Evolutionary conservation across 2,797 vertebrate genomes (phyloP), one percentile per base, ranked within the genome.

Genomic region (Tragelaphus oryx): DNA sequence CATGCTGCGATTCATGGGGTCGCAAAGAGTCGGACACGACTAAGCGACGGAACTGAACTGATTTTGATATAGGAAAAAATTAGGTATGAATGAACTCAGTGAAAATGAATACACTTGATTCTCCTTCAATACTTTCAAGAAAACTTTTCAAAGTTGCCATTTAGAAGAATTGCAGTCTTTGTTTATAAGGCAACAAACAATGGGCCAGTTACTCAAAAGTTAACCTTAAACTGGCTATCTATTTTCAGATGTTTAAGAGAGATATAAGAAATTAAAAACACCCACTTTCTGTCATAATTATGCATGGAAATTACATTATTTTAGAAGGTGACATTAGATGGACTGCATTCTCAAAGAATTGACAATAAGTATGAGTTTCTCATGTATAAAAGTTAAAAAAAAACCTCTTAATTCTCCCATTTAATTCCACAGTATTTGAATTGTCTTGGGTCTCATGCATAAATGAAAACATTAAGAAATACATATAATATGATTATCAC

Each of bases 381-480:
- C 28, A 65, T 22, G 20, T 76, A 84, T 60, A 62, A 87, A 93
- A 93, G 33, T 22, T 57, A 89, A 37, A 87, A 76, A 95, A 95
- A 95, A 95, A 89, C 41, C 8, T 89, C 87, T 79, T 74, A 83
- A 80, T 81, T 65, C 11, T 68, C 62, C 48, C 13, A 79, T 62
- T 95, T 93, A 94, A 87, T 90, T 94, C 20, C 37, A 88, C 41
- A 33, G 24, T 30, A 75, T 88, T 37, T 71, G 79, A 88, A 52
- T 46, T 88, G 48, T 59, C 65, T 84, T 87, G 4, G 26, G 48
- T 81, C 50, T 88, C 17, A 78, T 41, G 30, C 57, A 88, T 85
- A 91, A 94, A 88, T 87, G 37, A 92, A 96, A 94, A 55, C 4
- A 50, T 85, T 48, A 83, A n/a, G 86, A 83, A 87, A 50, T 37